These are phyloP conservation scores for Delphinus delphis DNA, from an alignment of 2,113 vertebrate species.

Conservation along the genomic window DNA sequence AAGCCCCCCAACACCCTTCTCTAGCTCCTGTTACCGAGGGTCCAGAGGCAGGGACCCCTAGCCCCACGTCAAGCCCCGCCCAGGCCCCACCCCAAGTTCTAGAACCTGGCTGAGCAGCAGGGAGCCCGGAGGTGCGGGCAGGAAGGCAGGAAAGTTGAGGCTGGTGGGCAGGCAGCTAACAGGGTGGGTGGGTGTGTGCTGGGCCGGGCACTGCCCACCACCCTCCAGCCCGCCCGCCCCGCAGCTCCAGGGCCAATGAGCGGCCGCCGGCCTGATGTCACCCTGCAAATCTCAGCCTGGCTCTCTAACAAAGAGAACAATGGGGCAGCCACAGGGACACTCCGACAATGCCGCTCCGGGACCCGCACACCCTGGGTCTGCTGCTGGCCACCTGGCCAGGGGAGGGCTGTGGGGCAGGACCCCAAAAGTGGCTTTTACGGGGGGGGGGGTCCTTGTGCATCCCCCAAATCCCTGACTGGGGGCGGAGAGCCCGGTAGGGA, in stretches of 20 bases:
- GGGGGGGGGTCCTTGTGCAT: too few species aligned
- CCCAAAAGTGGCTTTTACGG: neutral
- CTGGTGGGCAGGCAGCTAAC: neutral
- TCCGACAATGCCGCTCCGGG: neutral
- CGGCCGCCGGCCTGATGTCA: constrained; percentile 93
- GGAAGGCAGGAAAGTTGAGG: constrained; percentile 75
- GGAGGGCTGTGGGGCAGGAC: neutral
- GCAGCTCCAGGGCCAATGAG: constrained; percentile 87
- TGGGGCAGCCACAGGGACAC: constrained; percentile 78
- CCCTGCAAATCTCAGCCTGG: constrained; percentile 91
- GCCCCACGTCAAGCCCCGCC: neutral
- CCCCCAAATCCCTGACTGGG: neutral
- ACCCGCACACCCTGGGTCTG: neutral
- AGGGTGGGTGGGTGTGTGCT: constrained; percentile 77
- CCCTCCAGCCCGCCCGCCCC: constrained; percentile 69
- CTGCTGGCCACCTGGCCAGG: neutral
- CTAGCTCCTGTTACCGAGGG: neutral
- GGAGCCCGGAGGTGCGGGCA: neutral
- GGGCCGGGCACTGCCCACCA: constrained; percentile 63
- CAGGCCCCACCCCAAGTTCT: constrained; percentile 43
- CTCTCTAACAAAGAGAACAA: constrained; percentile 99
- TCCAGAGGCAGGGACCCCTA: neutral
- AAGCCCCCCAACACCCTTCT: too few species aligned
- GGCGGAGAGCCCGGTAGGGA: neutral
- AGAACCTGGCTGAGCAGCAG: neutral